Evolutionary conservation across 2,797 vertebrate genomes (phyloP).

Genomic region (Thunnus albacares): DNA sequence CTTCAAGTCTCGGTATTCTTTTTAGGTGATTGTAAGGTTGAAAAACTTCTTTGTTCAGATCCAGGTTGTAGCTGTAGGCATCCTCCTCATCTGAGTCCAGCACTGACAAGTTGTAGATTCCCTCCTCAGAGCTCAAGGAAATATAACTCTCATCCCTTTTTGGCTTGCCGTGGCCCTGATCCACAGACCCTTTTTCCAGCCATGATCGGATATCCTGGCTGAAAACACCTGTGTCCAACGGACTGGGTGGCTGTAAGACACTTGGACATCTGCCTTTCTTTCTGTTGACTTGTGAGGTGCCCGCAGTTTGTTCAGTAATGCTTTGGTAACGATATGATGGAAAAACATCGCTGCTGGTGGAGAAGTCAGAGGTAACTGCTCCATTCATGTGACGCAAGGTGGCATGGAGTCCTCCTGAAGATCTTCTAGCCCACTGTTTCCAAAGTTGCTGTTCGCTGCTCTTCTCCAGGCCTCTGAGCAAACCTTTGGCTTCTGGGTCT

Average conservation of each 20-base stretch:
- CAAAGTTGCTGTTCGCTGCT: conserved; percentile 71
- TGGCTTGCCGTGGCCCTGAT: conserved; percentile 1
- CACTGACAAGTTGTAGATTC: conserved; percentile 62
- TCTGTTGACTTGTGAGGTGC: conserved; percentile 9
- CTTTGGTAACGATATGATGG: conserved; percentile 1
- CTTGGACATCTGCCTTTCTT: conserved; percentile 18
- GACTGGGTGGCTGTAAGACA: conserved; percentile 55
- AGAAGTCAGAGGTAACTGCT: not conserved
- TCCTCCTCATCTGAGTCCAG: conserved; percentile 84
- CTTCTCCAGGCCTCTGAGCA: conserved; percentile 46
- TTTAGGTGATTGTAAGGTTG: conserved; percentile 36
- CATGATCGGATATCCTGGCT: conserved; percentile 62
- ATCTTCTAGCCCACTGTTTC: conserved; percentile 65
- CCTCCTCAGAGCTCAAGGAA: conserved; percentile 75
- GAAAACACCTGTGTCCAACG: conserved; percentile 27
- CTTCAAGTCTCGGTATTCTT: conserved; percentile 56
- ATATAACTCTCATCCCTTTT: conserved; percentile 32
- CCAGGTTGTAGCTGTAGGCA: conserved; percentile 78
- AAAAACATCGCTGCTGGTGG: conserved; percentile 7
- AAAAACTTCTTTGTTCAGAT: conserved; percentile 77
- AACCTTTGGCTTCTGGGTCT: conserved; percentile 39
- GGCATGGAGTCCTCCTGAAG: conserved; percentile 25
- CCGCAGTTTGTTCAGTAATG: not conserved
- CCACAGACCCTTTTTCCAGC: conserved; percentile 51
- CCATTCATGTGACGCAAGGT: not conserved